Conservation (phyloP, 2,113 vertebrate species). For the Pogonocichla stellata region DNA sequence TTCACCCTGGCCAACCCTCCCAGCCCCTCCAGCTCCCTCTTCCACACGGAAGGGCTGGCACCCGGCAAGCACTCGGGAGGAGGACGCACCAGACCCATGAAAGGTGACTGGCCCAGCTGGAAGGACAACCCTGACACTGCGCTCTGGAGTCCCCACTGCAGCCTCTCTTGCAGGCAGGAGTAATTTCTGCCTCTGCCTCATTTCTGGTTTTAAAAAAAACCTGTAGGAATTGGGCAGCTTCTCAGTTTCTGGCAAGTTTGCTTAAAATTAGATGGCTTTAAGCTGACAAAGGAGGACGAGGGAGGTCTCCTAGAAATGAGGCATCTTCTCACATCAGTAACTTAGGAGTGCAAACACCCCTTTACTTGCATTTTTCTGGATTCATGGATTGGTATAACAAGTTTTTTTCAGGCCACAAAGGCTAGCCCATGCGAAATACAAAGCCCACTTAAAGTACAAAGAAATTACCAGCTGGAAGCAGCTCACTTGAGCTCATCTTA, state of each 20-base stretch:
- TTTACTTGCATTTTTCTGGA: not conserved
- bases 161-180: not conserved
- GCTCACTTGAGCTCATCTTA: not conserved
- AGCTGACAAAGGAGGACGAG: not conserved
- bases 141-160: not conserved
- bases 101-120: not conserved
- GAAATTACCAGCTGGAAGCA: not conserved
- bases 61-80: not conserved
- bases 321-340: not conserved
- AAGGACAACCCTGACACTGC: not conserved
- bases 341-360: not conserved
- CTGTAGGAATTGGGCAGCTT: not conserved
- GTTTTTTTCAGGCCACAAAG: not conserved
- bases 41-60: rapidly evolving
- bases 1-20: not conserved
- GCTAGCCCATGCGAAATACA: not conserved
- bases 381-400: not conserved
- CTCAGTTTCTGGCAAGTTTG: not conserved
- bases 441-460: not conserved
- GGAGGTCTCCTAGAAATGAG: not conserved
- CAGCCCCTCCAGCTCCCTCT: not conserved
- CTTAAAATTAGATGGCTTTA: not conserved
- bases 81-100: not conserved
- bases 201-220: not conserved
- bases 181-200: not conserved